Conservation (phyloP, 2,888 invertebrate species). For the Thereva unica region DNA sequence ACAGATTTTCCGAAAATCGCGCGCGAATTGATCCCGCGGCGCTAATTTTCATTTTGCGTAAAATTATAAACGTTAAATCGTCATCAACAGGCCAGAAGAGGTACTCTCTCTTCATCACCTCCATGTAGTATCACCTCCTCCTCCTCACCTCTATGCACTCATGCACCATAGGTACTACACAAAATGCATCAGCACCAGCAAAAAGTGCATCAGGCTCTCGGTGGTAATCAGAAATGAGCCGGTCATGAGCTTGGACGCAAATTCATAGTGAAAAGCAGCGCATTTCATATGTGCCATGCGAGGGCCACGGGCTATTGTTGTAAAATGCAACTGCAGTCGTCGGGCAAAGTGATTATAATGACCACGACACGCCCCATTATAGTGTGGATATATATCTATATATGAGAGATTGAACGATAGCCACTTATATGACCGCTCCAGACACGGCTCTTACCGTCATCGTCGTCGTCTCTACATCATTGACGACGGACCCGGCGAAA, state of each 20-base stretch:
- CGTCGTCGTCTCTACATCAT: too few species aligned
- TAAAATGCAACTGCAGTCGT: slow-evolving; percentile 27
- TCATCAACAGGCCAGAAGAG: slow-evolving; percentile 18
- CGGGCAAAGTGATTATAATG: slow-evolving; percentile 39
- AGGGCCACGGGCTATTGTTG: not conserved
- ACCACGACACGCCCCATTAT: slow-evolving; percentile 38
- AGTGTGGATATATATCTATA: not conserved
- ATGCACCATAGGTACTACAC: too few species aligned
- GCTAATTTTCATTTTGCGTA: slow-evolving; percentile 37
- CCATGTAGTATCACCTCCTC: too few species aligned
- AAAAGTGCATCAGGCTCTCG: too few species aligned
- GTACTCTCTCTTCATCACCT: not conserved
- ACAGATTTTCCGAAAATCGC: slow-evolving; percentile 40
- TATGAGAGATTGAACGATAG: not conserved
- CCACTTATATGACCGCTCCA: too few species aligned
- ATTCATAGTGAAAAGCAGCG: slow-evolving; percentile 15
- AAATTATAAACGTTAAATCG: slow-evolving; percentile 35
- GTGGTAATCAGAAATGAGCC: too few species aligned
- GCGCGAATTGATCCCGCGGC: slow-evolving; percentile 39
- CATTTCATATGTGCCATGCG: slow-evolving; percentile 5
- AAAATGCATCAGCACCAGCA: too few species aligned
- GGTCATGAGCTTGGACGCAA: slow-evolving; percentile 2
- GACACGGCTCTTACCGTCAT: too few species aligned
- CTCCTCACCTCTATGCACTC: too few species aligned
- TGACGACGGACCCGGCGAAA: too few species aligned